phyloP scores from a whole-genome alignment of 2,888 invertebrate genomes.

The Phytoseiulus persimilis region DNA sequence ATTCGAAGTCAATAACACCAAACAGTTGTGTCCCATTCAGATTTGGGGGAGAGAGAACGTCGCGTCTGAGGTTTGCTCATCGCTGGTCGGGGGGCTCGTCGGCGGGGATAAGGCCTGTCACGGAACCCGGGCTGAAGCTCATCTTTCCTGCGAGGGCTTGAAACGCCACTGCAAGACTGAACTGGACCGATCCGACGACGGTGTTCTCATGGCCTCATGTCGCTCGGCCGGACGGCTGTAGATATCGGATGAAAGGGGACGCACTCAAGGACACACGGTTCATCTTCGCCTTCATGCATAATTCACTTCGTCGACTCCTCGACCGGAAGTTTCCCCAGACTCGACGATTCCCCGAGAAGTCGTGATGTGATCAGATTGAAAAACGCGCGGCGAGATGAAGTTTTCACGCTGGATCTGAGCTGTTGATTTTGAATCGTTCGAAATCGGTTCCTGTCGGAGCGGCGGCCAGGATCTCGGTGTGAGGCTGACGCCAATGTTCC shows the following conservation, averaged over 20 bases:
- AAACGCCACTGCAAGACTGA: no score
- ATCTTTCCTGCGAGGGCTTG: no score
- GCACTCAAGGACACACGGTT: background rate
- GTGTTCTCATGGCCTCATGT: background rate
- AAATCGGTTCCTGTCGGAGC: background rate
- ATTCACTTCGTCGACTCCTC: background rate
- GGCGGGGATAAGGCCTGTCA: no score
- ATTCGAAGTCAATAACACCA: background rate
- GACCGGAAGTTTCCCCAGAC: background rate
- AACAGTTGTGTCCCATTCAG: background rate
- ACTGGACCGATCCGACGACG: no score
- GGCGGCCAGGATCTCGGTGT: background rate
- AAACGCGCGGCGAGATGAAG: background rate
- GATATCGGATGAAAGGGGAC: background rate
- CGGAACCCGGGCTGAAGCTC: no score
- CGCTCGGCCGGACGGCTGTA: background rate
- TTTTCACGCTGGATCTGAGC: background rate
- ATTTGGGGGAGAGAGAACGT: background rate
- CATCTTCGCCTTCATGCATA: background rate
- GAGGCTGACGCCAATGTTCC: background rate
- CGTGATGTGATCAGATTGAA: background rate
- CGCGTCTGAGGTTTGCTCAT: background rate
- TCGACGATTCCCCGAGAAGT: background rate
- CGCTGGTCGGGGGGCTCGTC: no score
- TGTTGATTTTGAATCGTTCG: background rate